phyloP scores from a whole-genome alignment of 2,113 vertebrate genomes.

The Bubo scandiacus region DNA sequence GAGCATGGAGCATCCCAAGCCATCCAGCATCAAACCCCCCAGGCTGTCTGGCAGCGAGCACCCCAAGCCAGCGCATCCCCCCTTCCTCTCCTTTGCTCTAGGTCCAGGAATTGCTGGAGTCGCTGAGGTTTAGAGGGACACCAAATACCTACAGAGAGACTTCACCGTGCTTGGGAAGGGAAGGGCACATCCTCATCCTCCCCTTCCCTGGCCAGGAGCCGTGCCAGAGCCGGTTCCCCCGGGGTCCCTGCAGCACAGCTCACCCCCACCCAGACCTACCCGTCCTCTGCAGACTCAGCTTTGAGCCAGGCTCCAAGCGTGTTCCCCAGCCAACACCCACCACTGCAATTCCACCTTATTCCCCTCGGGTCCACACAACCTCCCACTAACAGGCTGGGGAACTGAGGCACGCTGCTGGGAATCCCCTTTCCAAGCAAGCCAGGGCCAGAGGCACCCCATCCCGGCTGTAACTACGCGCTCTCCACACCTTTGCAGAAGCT shows the following conservation, averaged over 20 bases:
- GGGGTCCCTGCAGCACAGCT: background rate
- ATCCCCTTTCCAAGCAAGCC: background rate
- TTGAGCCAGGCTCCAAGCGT: accelerated
- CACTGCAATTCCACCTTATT: background rate
- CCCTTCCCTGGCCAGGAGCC: background rate
- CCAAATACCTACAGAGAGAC: background rate
- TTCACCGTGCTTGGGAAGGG: background rate
- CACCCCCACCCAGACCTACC: accelerated
- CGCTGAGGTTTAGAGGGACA: background rate
- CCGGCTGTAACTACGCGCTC: background rate
- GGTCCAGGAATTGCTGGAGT: background rate
- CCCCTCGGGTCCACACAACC: background rate
- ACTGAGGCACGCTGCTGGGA: background rate
- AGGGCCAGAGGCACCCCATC: accelerated
- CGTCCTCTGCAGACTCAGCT: background rate
- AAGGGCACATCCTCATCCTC: background rate
- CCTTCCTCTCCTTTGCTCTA: too few relatives aligned
- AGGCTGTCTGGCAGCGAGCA: accelerated
- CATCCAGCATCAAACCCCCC: background rate
- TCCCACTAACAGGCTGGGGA: background rate
- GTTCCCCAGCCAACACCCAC: background rate
- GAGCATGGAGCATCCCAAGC: too few relatives aligned
- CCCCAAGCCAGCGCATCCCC: background rate
- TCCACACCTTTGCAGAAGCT: accelerated
- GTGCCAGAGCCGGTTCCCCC: accelerated